Percentiles rank a stretch among this genome's conserved stretches.
These are phyloP conservation scores for Acanthisitta chloris DNA, from an alignment of 2,113 vertebrate species.

Conservation along the genomic window DNA sequence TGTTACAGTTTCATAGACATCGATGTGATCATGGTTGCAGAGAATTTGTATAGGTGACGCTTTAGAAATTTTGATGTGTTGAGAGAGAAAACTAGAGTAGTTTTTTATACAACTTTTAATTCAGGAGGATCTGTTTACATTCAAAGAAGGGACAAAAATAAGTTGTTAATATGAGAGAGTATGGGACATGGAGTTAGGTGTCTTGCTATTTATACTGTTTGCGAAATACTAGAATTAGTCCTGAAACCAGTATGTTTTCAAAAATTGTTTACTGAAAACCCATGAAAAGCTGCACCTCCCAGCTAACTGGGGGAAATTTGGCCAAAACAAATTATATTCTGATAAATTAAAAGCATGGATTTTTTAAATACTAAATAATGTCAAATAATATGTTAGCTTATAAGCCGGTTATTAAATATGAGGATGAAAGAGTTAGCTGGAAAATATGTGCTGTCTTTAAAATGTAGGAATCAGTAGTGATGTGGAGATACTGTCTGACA, in stretches of 20 bases:
- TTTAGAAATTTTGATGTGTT: neutral
- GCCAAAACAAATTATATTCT: neutral
- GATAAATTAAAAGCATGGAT: neutral
- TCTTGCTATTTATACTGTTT: neutral
- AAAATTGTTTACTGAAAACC: neutral
- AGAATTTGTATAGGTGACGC: neutral
- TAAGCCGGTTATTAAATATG: neutral
- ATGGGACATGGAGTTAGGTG: neutral
- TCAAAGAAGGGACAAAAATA: neutral
- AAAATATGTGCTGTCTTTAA: neutral
- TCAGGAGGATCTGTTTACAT: neutral
- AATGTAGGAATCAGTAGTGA: neutral
- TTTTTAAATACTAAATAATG: neutral
- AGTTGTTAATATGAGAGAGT: neutral
- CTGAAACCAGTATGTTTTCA: neutral
- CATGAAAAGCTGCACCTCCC: neutral
- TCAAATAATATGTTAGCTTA: neutral
- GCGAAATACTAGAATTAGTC: neutral
- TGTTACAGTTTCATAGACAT: neutral
- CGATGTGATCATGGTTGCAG: neutral
- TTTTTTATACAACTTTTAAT: neutral
- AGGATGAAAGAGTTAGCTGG: neutral
- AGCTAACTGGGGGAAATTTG: neutral
- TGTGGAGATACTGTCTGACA: neutral
- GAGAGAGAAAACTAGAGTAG: neutral